A percentile compares a stretch with the other conserved stretches of the same genome.
These are phyloP conservation scores for Hecatera dysodea DNA, from an alignment of 2,888 invertebrate genomes.

Conservation along the genomic window DNA sequence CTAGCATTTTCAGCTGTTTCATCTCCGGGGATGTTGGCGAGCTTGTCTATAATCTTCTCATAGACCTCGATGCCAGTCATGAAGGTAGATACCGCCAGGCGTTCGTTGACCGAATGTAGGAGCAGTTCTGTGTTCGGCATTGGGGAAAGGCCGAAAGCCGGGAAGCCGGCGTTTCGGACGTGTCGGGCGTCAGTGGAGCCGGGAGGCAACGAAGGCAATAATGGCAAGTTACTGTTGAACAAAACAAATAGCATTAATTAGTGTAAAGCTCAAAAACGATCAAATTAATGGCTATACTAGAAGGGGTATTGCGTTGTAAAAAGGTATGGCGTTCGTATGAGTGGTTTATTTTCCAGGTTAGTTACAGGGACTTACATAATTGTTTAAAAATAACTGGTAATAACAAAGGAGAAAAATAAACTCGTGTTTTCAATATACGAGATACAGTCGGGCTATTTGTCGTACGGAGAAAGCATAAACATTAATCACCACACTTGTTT, in stretches of 20 bases:
- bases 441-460: too few species aligned
- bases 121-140: constrained; percentile 95
- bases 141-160: constrained; percentile 96
- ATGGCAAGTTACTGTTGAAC: constrained; percentile 88
- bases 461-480: too few species aligned
- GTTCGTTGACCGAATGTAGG: constrained; percentile 96
- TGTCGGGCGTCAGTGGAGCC: constrained; percentile 95
- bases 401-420: too few species aligned
- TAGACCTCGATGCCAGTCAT: constrained; percentile 94
- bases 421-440: too few species aligned
- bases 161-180: constrained; percentile 93
- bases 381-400: too few species aligned
- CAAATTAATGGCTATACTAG: background rate
- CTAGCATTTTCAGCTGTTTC: constrained; percentile 12
- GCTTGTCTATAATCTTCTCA: constrained; percentile 84
- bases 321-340: too few species aligned
- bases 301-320: too few species aligned
- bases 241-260: constrained; percentile 7
- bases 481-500: too few species aligned
- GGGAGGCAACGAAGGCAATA: constrained; percentile 93
- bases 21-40: constrained; percentile 41
- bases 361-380: too few species aligned
- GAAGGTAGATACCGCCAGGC: constrained; percentile 93
- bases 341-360: too few species aligned
- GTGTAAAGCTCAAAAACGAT: background rate